Base-by-base conservation (phyloP, 2,113 vertebrate species). In the Enhydra lutris region DNA sequence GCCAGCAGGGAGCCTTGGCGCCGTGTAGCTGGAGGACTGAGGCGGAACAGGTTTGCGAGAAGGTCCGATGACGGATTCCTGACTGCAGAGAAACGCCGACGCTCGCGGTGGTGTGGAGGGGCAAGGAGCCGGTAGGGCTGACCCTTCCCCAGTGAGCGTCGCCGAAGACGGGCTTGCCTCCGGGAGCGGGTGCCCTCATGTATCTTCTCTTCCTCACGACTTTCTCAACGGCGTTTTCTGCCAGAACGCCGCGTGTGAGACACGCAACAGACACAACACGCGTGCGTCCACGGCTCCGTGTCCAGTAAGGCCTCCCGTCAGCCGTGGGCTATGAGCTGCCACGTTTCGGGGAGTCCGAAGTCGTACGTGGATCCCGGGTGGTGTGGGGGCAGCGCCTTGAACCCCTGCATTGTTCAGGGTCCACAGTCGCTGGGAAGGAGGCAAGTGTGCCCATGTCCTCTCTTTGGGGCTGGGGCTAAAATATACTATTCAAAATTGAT, bases 261-360 rank as follows among this genome's bases (percentile, higher is more conserved):
- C 71, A 26, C 11, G 3, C 10, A 0, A 14, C 71, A 42, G 11
- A 42, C 11, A 14, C 3, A 26, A 42, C 4, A 42, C 5, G 4
- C 6, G 12, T 4, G 6, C 1, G 7, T 42, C 2, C 4, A 14
- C 39, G 24, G 39, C 39, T 14, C 12, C 3, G 23, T 42, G 42
- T 7, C 11, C 71, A 3, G 39, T 0, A 20, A 42, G 23, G 71
- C 71, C 21, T 42, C 67, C 26, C 5, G 61, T 29, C 61, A 14
- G 13, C 26, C 29, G 5, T 6, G 13, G 29, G 13, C 63, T 34
- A 31, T 42, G 6, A 26, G 23, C 6, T 7, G 71, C 24, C 7
- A 15, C 6, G 23, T 42, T 26, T 24, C 5, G 11, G 39, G 36
- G 39, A 7, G 11, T 14, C 71, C 7, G 6, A 42, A 74, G 39